Evolutionary conservation across 2,113 vertebrate species (phyloP).

Genomic region (Ptychochromis oligacanthus): DNA sequence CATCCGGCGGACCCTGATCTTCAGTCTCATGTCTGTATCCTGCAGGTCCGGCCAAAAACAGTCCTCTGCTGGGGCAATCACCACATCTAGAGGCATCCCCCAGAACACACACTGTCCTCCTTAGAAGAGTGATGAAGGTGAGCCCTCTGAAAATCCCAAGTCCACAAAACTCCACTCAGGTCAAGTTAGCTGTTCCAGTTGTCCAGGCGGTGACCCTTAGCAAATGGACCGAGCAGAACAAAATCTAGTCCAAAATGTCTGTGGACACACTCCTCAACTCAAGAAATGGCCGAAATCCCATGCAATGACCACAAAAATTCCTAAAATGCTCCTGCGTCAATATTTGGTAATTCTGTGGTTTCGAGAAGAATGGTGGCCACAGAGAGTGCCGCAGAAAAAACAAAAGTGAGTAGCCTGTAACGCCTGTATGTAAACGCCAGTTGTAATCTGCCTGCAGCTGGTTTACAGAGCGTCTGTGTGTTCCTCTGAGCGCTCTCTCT

Average conservation of each 20-base stretch:
- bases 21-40: constrained; percentile 89
- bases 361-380: constrained; percentile 22
- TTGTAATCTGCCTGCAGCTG: constrained; percentile 67
- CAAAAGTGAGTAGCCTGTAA: constrained; percentile 22
- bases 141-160: constrained; percentile 37
- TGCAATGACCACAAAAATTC: constrained; percentile 58
- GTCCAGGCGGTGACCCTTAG: constrained; percentile 25
- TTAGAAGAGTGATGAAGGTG: background rate
- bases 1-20: constrained; percentile 91
- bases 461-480: constrained; percentile 54
- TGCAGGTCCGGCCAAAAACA: constrained; percentile 86
- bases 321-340: constrained; percentile 43
- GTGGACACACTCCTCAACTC: constrained; percentile 38
- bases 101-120: constrained; percentile 60
- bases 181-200: constrained; percentile 19
- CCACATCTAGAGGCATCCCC: constrained; percentile 88
- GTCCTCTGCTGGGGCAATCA: constrained; percentile 84
- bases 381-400: constrained; percentile 24
- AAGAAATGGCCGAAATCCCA: constrained; percentile 45
- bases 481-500: constrained; percentile 58
- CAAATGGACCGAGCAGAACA: constrained; percentile 19
- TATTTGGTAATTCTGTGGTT: constrained; percentile 39
- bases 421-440: constrained; percentile 42
- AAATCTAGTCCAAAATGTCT: constrained; percentile 55
- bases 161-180: constrained; percentile 27